Evolutionary conservation across 53 echinoderm and acorn worm species (phyloP).

Genomic region (Apostichopus leukothele): DNA sequence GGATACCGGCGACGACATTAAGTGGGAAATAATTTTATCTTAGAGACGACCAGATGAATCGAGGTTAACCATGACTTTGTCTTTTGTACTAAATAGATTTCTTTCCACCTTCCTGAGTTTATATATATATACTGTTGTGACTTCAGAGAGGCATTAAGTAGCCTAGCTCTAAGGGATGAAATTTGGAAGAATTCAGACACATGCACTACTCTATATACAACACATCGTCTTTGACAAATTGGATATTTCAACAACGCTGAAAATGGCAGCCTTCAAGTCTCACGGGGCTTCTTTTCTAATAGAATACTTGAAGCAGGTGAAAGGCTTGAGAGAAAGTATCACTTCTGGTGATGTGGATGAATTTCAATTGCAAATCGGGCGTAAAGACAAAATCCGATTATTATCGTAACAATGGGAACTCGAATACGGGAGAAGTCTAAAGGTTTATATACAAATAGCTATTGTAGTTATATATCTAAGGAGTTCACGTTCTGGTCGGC

Average conservation of each 20-base stretch:
- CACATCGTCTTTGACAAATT: not conserved
- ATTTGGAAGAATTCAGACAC: too few species aligned
- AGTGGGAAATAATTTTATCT: not conserved
- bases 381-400: too few species aligned
- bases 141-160: not conserved
- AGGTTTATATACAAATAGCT: too few species aligned
- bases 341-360: too few species aligned
- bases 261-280: not conserved
- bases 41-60: not conserved
- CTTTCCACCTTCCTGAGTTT: not conserved
- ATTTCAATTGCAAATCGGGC: too few species aligned
- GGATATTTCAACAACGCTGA: not conserved
- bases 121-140: not conserved
- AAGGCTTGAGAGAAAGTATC: not conserved
- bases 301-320: conserved; percentile 29
- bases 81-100: not conserved
- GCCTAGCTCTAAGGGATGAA: not conserved
- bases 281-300: not conserved
- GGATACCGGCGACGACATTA: not conserved
- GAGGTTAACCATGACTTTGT: not conserved
- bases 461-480: too few species aligned
- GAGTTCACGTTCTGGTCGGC: too few species aligned
- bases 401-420: too few species aligned
- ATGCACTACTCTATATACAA: too few species aligned
- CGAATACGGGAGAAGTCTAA: too few species aligned